phyloP scores from a whole-genome alignment of 2,888 invertebrate genomes.

The Macropis europaea region DNA sequence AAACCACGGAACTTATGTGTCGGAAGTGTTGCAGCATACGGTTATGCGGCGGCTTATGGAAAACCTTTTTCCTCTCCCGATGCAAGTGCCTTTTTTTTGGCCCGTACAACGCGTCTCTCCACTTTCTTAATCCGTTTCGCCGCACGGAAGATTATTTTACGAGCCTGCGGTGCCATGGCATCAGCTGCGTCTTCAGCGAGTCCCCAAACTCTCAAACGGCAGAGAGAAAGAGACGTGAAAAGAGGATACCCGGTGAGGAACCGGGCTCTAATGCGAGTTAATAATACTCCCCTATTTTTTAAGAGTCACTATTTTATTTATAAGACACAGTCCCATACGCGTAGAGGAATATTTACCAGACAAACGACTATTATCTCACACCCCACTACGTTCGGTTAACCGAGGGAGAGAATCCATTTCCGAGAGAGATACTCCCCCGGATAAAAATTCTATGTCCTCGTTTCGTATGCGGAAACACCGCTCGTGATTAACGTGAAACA shows the following conservation, averaged over 20 bases:
- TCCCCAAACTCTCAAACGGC: conserved; percentile 29
- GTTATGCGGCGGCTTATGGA: conserved; percentile 25
- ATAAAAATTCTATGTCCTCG: conserved; percentile 39
- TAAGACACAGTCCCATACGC: conserved; percentile 61
- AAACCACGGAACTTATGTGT: conserved; percentile 44
- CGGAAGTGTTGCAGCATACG: conserved; percentile 27
- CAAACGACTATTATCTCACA: conserved; percentile 56
- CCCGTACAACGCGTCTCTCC: conserved; percentile 39
- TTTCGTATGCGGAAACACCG: background rate
- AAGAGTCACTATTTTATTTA: conserved; percentile 74
- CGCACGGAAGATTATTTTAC: conserved; percentile 72
- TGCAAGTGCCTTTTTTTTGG: conserved; percentile 42
- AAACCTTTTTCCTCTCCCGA: conserved; percentile 22
- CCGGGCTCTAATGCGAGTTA: conserved; percentile 76
- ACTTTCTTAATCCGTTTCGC: conserved; percentile 63
- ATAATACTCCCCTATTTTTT: conserved; percentile 76
- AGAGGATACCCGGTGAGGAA: conserved; percentile 46
- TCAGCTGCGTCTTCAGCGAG: conserved; percentile 72
- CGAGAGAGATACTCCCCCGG: conserved; percentile 21
- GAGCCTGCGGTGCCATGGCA: conserved; percentile 72
- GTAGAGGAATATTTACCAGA: conserved; percentile 55
- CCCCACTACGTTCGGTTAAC: conserved; percentile 31
- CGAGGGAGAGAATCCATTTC: conserved; percentile 38
- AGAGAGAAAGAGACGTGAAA: conserved; percentile 5
- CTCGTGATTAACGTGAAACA: conserved; percentile 4